A percentile compares a stretch with the other conserved stretches of the same genome.
Evolutionary conservation across 2,113 vertebrate genomes (phyloP).

Genomic region (Mesembrinibis cayennensis): DNA sequence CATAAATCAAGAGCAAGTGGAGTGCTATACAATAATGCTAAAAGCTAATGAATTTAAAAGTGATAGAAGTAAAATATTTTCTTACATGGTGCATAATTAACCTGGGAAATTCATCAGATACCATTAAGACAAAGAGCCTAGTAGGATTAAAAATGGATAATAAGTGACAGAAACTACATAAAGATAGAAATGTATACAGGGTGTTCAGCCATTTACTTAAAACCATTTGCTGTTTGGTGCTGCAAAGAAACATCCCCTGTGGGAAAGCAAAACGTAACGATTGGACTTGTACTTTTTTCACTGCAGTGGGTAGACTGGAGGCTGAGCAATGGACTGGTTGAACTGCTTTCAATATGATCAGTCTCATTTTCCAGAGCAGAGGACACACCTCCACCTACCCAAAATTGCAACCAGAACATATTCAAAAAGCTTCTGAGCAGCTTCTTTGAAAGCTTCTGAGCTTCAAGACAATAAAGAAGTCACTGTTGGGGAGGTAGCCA

Average conservation of each 20-base stretch:
- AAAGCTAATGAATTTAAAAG: conserved; percentile 69
- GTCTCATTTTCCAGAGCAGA: neutral
- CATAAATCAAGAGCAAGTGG: conserved; percentile 59
- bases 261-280: neutral
- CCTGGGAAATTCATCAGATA: conserved; percentile 61
- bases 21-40: conserved; percentile 56
- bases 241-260: conserved; percentile 9
- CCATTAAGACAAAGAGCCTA: conserved; percentile 60
- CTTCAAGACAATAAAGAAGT: neutral
- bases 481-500: rapidly evolving
- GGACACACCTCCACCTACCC: neutral
- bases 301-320: neutral
- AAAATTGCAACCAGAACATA: neutral
- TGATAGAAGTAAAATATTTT: conserved; percentile 67
- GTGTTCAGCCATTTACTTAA: conserved; percentile 36
- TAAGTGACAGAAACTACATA: conserved; percentile 33
- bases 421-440: neutral
- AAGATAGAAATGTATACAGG: neutral
- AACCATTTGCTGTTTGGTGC: conserved; percentile 26
- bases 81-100: conserved; percentile 61
- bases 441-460: neutral
- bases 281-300: neutral
- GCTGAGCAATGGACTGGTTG: neutral
- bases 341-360: neutral
- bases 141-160: conserved; percentile 59